phyloP scores from a whole-genome alignment of 1,140 invertebrate species.

The Chymomyza costata region DNA sequence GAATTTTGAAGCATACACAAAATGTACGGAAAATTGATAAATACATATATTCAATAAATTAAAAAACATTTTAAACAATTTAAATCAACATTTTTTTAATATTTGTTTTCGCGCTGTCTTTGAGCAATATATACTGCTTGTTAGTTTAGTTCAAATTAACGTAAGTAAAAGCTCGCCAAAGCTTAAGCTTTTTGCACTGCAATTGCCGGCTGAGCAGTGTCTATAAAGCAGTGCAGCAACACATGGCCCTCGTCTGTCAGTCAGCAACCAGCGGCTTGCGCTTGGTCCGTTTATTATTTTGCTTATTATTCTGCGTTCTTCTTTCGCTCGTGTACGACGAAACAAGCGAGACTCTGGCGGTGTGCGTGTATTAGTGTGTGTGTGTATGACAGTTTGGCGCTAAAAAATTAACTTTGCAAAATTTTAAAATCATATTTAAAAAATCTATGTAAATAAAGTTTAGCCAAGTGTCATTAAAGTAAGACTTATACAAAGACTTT shows the following conservation, averaged over 20 bases:
- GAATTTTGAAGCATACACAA: too few relatives aligned
- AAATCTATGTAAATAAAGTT: background rate
- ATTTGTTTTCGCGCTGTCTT: too few relatives aligned
- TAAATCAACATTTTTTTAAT: too few relatives aligned
- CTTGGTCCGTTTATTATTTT: constrained; percentile 36
- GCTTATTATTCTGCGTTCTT: constrained; percentile 53
- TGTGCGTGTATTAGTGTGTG: too few relatives aligned
- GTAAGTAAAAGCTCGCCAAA: too few relatives aligned
- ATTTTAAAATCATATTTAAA: constrained; percentile 11
- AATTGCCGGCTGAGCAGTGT: constrained; percentile 1
- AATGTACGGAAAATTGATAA: too few relatives aligned
- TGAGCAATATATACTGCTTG: too few relatives aligned
- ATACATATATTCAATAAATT: too few relatives aligned
- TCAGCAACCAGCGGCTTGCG: constrained; percentile 29
- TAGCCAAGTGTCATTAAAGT: constrained; percentile 38
- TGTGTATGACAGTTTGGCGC: constrained; percentile 53
- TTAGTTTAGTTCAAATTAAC: too few relatives aligned
- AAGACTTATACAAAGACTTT: constrained; percentile 16
- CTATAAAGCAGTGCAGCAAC: too few relatives aligned
- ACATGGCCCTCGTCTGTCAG: constrained; percentile 7
- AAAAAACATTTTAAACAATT: too few relatives aligned
- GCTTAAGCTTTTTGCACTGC: too few relatives aligned
- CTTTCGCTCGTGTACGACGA: constrained; percentile 38
- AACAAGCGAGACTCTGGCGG: constrained; percentile 26
- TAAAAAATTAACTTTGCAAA: constrained; percentile 50